Evolutionary conservation across 1,140 invertebrate genomes (phyloP), one percentile per base, ranked within the genome.

Genomic region (Drosophila pseudoobscura): DNA sequence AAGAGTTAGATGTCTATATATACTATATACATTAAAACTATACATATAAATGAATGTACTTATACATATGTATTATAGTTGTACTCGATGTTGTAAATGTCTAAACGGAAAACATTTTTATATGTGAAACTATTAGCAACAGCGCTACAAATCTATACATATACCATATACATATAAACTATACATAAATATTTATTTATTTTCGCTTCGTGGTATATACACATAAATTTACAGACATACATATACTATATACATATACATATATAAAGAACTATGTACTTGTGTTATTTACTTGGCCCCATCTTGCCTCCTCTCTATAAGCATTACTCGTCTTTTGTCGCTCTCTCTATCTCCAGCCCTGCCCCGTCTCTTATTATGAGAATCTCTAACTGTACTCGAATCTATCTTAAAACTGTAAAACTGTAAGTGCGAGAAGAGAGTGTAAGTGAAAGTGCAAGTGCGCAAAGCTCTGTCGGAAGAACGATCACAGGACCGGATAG

Each of bases 61-160:
- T 77, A 75, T 47, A 49, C 68, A 59, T 77, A 85, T 85, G 83
- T 85, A 79, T 79, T 84, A 85, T 85, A 84, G 75, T 71, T 78
- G 60, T 59, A 75, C 64, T 64, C 69, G 46, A 68, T 73, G 68
- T 85, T 84, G 80, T 85, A 85, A 85, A 80, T 85, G 80, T 85
- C 76, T 57, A 76, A 58, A 29, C 15, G 8, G 39, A 49, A 45
- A 49, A 53, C 70, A 66, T 69, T 69, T 66, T 75, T 54, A 65
- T 77, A 75, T 76, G 68, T 46, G 61, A 47, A 75, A 63, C 49
- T 69, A 78, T 66, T 63, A 80, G 55, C 58, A 82, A 78, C 61
- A 57, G 64, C 64, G 60, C 75, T 78, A 84, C 76, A 80, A 69
- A 62, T 82, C 68, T 74, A 80, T 80, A 80, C 57, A 71, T 57